phyloP scores from a whole-genome alignment of 2,797 vertebrate species.

The Tenualosa thibaudeaui region DNA sequence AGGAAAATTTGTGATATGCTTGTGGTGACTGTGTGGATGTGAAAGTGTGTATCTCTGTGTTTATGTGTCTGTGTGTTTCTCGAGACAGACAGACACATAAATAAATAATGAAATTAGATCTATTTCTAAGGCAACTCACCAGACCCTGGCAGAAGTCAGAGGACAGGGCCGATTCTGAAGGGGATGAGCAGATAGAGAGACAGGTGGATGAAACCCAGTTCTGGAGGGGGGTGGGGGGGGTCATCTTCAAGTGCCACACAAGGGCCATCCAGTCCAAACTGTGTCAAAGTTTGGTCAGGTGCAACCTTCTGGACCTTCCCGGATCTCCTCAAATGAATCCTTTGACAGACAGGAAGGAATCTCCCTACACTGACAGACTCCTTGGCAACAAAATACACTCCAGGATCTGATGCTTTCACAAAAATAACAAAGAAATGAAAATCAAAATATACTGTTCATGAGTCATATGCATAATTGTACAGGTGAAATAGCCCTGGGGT shows the following conservation, averaged over 20 bases:
- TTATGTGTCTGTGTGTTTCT: background rate
- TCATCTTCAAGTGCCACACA: background rate
- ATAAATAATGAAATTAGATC: constrained; percentile 12
- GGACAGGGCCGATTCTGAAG: background rate
- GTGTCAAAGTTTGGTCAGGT: background rate
- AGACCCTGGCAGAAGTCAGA: background rate
- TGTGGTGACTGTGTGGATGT: background rate
- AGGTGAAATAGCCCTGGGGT: no score
- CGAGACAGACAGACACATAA: background rate
- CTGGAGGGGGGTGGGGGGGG: no score
- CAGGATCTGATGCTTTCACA: background rate
- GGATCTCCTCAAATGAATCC: background rate
- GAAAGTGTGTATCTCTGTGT: background rate
- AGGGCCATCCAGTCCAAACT: background rate
- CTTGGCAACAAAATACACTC: no score
- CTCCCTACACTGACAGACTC: background rate
- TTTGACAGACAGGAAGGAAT: background rate
- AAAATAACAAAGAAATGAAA: no score
- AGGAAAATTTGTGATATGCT: background rate
- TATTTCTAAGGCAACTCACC: background rate
- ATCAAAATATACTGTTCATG: no score
- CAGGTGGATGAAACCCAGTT: background rate
- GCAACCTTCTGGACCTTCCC: background rate
- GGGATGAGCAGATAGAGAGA: background rate
- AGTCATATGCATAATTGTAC: no score